Conservation (phyloP, 2,113 vertebrate genomes). For the Takifugu bimaculatus region DNA sequence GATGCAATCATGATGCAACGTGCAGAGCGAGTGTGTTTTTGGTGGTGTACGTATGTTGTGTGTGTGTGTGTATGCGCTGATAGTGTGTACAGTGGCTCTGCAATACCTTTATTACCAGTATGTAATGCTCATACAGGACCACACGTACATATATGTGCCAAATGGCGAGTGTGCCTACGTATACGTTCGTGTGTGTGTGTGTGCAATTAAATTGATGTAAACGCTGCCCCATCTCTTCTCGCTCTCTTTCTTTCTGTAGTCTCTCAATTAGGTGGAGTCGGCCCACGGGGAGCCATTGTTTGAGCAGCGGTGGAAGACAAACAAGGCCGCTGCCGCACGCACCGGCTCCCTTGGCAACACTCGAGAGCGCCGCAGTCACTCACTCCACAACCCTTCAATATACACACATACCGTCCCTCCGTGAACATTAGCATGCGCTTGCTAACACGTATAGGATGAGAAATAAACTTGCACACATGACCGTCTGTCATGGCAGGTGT, state of each 20-base stretch:
- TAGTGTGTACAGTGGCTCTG: constrained; percentile 3
- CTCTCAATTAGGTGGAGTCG: constrained; percentile 60
- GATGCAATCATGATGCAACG: constrained; percentile 14
- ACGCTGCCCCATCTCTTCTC: constrained; percentile 28
- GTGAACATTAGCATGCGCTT: constrained; percentile 31
- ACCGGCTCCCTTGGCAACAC: constrained; percentile 62
- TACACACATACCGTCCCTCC: constrained; percentile 4
- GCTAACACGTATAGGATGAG: constrained; percentile 27
- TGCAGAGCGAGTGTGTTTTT: neutral
- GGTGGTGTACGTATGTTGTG: too few species aligned
- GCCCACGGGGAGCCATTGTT: constrained; percentile 67
- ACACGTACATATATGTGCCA: too few species aligned
- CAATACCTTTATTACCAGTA: constrained; percentile 16
- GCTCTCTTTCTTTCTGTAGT: constrained; percentile 32
- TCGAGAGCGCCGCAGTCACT: constrained; percentile 55
- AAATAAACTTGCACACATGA: constrained; percentile 8
- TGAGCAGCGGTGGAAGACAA: constrained; percentile 69
- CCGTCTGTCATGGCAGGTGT: neutral
- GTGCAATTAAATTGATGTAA: constrained; percentile 49
- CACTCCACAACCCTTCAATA: constrained; percentile 30
- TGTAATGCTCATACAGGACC: constrained; percentile 10
- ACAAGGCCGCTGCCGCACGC: constrained; percentile 58
- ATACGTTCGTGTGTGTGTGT: constrained; percentile 26
- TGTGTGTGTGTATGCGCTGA: constrained; percentile 6
- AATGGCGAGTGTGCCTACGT: neutral